Conservation (phyloP, 2,113 vertebrate genomes). For the Pygoscelis adeliae region DNA sequence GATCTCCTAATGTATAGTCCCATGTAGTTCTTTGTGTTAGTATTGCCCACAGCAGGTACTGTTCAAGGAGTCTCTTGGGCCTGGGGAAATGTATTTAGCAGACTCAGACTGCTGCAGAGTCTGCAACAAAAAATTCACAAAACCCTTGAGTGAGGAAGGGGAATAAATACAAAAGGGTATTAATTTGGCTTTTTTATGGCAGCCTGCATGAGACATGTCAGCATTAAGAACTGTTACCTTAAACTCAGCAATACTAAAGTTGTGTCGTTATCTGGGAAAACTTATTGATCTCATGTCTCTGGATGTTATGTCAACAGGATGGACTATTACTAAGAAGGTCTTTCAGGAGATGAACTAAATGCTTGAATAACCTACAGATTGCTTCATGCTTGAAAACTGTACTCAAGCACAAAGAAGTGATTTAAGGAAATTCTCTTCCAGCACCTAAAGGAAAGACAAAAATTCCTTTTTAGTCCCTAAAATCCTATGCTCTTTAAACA, state of each 20-base stretch:
- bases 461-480: not conserved
- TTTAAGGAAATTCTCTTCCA: not conserved
- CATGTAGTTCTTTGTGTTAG: constrained; percentile 28
- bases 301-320: not conserved
- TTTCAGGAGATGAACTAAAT: not conserved
- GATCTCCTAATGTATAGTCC: not conserved
- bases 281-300: constrained; percentile 4
- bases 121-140: constrained; percentile 40
- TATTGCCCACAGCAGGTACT: constrained; percentile 51
- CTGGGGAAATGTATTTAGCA: constrained; percentile 56
- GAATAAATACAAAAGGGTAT: constrained; percentile 24
- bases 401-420: not conserved
- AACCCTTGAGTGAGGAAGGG: constrained; percentile 5
- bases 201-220: not conserved
- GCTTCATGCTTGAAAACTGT: not conserved
- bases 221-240: not conserved
- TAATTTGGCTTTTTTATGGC: constrained; percentile 26
- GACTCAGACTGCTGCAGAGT: constrained; percentile 7
- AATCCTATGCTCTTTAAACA: not conserved
- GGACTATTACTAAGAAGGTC: not conserved
- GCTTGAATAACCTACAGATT: not conserved
- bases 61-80: constrained; percentile 39
- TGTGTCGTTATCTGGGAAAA: not conserved
- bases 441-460: not conserved
- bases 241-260: not conserved